Evolutionary conservation across 2,797 vertebrate species (phyloP).

Genomic region (Parauchenoglanis ngamensis): DNA sequence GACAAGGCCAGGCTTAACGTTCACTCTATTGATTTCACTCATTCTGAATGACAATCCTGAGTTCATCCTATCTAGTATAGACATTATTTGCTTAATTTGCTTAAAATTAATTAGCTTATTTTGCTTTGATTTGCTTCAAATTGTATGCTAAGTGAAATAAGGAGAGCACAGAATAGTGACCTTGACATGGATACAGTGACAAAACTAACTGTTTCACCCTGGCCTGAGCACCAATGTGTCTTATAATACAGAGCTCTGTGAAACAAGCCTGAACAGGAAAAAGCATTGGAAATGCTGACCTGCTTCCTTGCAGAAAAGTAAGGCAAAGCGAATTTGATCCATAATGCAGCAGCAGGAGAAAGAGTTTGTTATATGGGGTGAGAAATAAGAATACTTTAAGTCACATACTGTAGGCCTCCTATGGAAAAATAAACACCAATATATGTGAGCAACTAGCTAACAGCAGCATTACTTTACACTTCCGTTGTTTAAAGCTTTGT

Average conservation of each 20-base stretch:
- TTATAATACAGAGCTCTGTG: background rate
- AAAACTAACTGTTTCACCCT: conserved; percentile 9
- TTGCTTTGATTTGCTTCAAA: background rate
- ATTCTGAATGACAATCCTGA: background rate
- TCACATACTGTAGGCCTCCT: background rate
- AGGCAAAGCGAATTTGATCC: conserved; percentile 29
- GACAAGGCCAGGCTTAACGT: background rate
- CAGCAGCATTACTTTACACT: background rate
- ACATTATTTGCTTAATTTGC: background rate
- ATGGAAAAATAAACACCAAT: background rate
- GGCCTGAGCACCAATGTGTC: conserved; percentile 18
- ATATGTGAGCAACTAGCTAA: background rate
- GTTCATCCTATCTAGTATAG: background rate
- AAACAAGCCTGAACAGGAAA: conserved; percentile 39
- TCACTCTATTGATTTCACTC: background rate
- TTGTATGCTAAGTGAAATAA: background rate
- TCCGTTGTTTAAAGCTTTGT: background rate
- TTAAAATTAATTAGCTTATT: no score
- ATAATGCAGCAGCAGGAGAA: conserved; percentile 31
- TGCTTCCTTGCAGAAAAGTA: conserved; percentile 26
- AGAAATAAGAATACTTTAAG: conserved; percentile 1
- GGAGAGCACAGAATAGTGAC: background rate
- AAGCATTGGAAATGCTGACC: conserved; percentile 45
- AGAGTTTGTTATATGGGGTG: conserved; percentile 32
- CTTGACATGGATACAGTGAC: background rate